Evolutionary conservation across 2,797 vertebrate species (phyloP), one percentile per base, ranked within the genome.

Genomic region (Synanceia verrucosa): DNA sequence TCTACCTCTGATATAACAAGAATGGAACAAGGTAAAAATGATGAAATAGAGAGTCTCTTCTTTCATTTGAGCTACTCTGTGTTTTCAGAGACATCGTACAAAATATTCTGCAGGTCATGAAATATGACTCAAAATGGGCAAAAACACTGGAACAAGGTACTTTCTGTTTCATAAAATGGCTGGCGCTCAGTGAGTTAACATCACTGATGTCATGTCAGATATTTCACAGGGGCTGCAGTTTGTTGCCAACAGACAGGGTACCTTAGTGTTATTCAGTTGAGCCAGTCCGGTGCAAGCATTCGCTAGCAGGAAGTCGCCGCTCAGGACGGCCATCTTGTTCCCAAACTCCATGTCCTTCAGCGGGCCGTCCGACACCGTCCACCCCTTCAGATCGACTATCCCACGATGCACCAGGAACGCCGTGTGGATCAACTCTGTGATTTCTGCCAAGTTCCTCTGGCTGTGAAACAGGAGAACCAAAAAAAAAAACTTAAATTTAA

Each of bases 261-360:
- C 98, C 97, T 99, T 96, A 12, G 96, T 96, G 86, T 99, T 98
- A 86, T 99, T 94, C 29, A 99, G 92, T 53, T 97, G 93, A 1
- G 98, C 97, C 53, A 99, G 92, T 78, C 95, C 97, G 0, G 96
- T 97, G 69, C 97, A 99, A 31, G 97, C 98, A 46, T 96, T 99
- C 13, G 98, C 98, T 21, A 99, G 91, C 73, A 99, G 95, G 88
- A 99, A 99, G 92, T 99, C 98, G 18, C 98, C 98, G 50, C 97
- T 98, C 83, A 99, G 82, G 82, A 99, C 90, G 2, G 98, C 98
- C 94, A 99, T 98, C 94, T 99, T 99, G 90, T 99, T 99, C 81
- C 98, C 98, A 92, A 99, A 99, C 72, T 97, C 93, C 98, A 99
- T 98, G 89, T 99, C 98, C 87, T 98, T 97, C 78, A 98, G 89